These are phyloP conservation scores for Atrichornis clamosus DNA, from an alignment of 2,113 vertebrate genomes.

Conservation along the genomic window DNA sequence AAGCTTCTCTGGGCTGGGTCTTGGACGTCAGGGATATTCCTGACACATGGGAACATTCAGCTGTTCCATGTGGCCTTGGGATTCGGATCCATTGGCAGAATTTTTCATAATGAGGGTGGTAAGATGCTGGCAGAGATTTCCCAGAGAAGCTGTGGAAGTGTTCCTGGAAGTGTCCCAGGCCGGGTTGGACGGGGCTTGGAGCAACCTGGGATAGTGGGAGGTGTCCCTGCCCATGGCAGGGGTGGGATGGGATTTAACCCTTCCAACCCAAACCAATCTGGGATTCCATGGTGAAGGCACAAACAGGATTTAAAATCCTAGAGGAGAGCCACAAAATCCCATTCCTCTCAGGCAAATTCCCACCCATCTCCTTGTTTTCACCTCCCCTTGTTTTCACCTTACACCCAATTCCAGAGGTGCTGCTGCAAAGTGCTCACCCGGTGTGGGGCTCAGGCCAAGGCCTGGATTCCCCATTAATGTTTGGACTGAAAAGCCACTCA, in stretches of 20 bases:
- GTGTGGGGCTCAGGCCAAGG: not conserved
- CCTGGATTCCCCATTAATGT: not conserved
- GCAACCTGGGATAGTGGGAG: accelerated
- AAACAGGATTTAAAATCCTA: not conserved
- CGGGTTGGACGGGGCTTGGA: not conserved
- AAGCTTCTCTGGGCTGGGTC: no score
- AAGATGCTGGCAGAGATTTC: not conserved
- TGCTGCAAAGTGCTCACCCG: not conserved
- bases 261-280: not conserved
- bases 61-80: no score
- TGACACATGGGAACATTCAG: no score
- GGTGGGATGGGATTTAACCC: not conserved
- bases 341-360: not conserved
- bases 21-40: no score
- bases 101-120: not conserved
- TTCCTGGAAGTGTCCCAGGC: not conserved
- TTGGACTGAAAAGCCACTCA: not conserved
- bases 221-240: not conserved
- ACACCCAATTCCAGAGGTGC: not conserved
- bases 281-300: not conserved
- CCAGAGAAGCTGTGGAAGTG: not conserved
- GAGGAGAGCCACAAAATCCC: not conserved
- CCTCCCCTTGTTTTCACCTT: not conserved
- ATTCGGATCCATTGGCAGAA: no score
- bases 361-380: not conserved